Evolutionary conservation across 2,888 invertebrate species (phyloP).

Genomic region (Drosophila glabriapex): DNA sequence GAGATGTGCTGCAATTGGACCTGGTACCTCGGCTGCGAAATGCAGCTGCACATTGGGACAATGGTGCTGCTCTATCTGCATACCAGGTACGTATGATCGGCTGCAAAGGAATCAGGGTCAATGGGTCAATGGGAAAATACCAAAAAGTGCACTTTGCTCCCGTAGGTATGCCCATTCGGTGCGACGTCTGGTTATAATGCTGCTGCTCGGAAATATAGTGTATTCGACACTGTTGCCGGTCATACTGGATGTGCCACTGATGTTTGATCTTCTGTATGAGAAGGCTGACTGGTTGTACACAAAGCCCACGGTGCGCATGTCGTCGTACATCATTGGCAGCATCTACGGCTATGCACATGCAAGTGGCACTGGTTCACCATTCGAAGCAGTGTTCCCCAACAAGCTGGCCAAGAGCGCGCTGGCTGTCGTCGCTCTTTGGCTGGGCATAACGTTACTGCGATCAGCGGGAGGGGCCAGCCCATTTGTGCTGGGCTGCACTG

Average conservation of each 20-base stretch:
- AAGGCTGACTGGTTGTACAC: conserved; percentile 28
- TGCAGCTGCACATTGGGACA: conserved; percentile 53
- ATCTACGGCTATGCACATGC: conserved; percentile 40
- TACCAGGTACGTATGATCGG: conserved; percentile 9
- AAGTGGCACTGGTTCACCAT: conserved; percentile 11
- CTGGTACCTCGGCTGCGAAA: conserved; percentile 58
- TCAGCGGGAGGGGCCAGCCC: not conserved
- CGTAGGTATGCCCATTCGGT: conserved; percentile 32
- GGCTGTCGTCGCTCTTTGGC: not conserved
- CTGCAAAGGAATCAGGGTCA: too few relatives aligned
- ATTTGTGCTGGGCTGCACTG: not conserved
- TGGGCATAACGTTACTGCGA: not conserved
- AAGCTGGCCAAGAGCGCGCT: not conserved
- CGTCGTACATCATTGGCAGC: conserved; percentile 45
- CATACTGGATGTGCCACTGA: not conserved
- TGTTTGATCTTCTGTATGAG: conserved; percentile 15
- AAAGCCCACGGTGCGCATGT: conserved; percentile 26
- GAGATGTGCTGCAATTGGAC: conserved; percentile 57
- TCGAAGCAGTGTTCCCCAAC: conserved; percentile 2
- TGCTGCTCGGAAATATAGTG: conserved; percentile 11
- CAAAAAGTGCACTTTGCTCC: not conserved
- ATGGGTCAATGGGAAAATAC: too few relatives aligned
- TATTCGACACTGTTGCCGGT: conserved; percentile 13
- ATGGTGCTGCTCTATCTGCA: conserved; percentile 47
- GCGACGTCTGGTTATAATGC: conserved; percentile 1